Evolutionary conservation across 2,113 vertebrate species (phyloP).

Genomic region (Leucoraja erinaceus): DNA sequence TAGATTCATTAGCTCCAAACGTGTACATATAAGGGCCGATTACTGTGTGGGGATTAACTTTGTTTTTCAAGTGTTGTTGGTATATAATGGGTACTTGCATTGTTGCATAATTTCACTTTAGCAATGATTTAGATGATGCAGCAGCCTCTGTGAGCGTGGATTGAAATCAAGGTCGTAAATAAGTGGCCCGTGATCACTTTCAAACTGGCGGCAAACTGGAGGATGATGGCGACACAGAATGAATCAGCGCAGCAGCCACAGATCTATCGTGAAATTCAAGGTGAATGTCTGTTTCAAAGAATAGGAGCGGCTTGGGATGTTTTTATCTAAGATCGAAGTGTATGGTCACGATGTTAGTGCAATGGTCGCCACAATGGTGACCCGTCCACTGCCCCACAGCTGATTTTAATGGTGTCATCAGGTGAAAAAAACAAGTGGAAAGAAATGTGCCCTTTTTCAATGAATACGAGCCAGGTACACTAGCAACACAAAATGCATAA

Average conservation of each 20-base stretch:
- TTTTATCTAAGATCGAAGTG: slow-evolving; percentile 36
- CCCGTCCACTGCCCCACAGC: slow-evolving; percentile 22
- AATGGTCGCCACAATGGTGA: slow-evolving; percentile 2
- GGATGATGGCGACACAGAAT: slow-evolving; percentile 24
- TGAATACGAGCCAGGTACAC: neutral
- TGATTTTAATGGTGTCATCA: slow-evolving; percentile 33
- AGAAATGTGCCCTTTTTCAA: slow-evolving; percentile 11
- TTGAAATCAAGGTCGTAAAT: slow-evolving; percentile 34
- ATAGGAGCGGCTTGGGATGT: slow-evolving; percentile 8
- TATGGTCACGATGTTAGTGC: slow-evolving; percentile 20
- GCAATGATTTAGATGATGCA: neutral
- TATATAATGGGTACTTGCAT: neutral
- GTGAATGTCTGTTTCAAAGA: slow-evolving; percentile 35
- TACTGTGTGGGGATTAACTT: slow-evolving; percentile 1
- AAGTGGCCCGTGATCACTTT: neutral
- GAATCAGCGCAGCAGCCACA: slow-evolving; percentile 16
- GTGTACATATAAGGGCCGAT: slow-evolving; percentile 19
- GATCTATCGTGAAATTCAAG: slow-evolving; percentile 36
- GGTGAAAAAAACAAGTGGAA: neutral
- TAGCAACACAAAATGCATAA: neutral
- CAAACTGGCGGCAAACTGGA: slow-evolving; percentile 1
- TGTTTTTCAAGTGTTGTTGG: neutral
- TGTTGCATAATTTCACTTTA: slow-evolving; percentile 25
- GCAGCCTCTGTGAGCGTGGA: slow-evolving; percentile 17
- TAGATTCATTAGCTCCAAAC: slow-evolving; percentile 16